Base-by-base conservation (phyloP, 2,797 vertebrate species). In the Enteromius viviparus region DNA sequence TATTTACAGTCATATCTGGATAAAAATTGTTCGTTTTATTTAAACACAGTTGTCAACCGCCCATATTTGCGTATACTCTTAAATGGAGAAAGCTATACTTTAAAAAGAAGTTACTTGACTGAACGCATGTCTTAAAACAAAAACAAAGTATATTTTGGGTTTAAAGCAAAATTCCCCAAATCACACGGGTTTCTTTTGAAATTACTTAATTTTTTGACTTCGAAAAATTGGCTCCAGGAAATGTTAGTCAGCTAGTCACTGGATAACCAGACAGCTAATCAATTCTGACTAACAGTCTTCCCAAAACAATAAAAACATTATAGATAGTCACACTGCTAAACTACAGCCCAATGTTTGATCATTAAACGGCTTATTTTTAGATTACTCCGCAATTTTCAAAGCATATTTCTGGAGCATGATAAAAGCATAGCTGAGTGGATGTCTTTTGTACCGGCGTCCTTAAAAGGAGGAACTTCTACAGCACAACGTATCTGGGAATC, bases 361-460 rank as follows among this genome's bases (percentile, higher is more conserved):
- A 62, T 19, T 19, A 2, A 70, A 70, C 2, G 1, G 19, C 21
- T 9, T 64, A 77, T 77, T 77, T 77, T 64, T 77, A 64, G 66
- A 47, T 9, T n/a, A 7, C 69, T 34, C 40, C 0, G 21, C 34
- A n/a, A 42, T n/a, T 17, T 17, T 49, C 2, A 65, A 65, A 9
- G 77, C 49, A 34, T 71, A 80, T 74, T 81, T 74, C 21, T 81
- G 55, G 14, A 37, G 32, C 15, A 0, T 62, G 19, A 72, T 49
- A 68, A 58, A 62, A 72, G 65, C 14, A 8, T 19, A 21, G 29
- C 60, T 23, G 26, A 78, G 34, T 58, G 12, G 15, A 53, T n/a
- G 12, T 19, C 2, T 34, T 62, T 45, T 34, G 19, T 6, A 32
- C 8, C 14, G 17, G 21, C 1, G 23, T 70, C 79, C 79, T 64